Base-by-base conservation (phyloP, 2,888 invertebrate genomes). In the Pristionchus mayeri region DNA sequence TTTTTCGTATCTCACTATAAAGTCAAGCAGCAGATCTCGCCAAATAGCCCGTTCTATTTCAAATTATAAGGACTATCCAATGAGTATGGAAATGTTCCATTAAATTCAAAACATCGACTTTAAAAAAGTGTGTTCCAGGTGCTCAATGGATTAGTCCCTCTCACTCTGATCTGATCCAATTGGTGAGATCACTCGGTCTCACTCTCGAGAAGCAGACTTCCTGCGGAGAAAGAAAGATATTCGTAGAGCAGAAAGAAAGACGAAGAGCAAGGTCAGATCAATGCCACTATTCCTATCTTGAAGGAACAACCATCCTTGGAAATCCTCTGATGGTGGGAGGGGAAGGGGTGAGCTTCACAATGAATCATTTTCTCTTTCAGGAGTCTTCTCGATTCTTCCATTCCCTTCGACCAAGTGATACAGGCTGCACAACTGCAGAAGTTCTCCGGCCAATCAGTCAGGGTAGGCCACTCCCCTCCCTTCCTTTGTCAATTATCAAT, bases 121-220 rank as follows among this genome's bases (percentile, higher is more conserved):
- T 9, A 30, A 60, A 24, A 54, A 54, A 54, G 7, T 7, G 7
- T 1, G 50, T 86, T 85, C 7, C 40, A 86, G 88, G 89, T 24
- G 85, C 89, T 27, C 89, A 89, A 84, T 89, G 89, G 85, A 88
- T 89, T 3, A 84, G 87, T 11, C 87, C 87, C 21, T 86, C 85
- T 11, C 88, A 89, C 84, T 34, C 82, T 4, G 85, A 86, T 21
- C 60, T 89, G 13, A 80, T 88, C n/a, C 67, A 84, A n/a, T 27
- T 89, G n/a, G 84, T 87, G 1, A 21, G 40, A 11, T 52, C 50
- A 37, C 75, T 71, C 13, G 75, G 75, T 6, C 40, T 84, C 18
- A 71, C 84, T 4, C 71, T 84, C 9, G 71, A 71, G 40, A 57
- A 24, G 13, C 71, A 84, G 67, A 50, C 50, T 2, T 37, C 57